These are phyloP conservation scores for Mormyrus lacerda DNA, from an alignment of 2,113 vertebrate genomes.

Conservation along the genomic window DNA sequence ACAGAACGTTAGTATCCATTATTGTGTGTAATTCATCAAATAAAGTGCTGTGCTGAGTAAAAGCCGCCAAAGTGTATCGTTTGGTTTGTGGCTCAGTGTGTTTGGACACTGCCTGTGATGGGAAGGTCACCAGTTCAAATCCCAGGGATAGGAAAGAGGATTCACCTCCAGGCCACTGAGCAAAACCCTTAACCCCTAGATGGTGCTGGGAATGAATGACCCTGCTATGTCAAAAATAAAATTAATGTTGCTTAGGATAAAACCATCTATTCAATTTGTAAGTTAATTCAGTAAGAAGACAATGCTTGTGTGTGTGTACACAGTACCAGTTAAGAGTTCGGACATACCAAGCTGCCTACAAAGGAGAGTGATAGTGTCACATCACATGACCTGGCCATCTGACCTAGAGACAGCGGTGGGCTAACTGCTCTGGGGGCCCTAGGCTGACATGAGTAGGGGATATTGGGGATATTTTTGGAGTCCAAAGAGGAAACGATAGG, in stretches of 20 bases:
- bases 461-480: no score
- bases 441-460: neutral
- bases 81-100: neutral
- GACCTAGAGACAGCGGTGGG: no score
- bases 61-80: neutral
- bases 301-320: neutral
- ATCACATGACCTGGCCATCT: neutral
- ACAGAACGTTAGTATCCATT: neutral
- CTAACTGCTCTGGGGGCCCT: neutral
- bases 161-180: neutral
- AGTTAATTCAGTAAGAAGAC: neutral
- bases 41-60: neutral
- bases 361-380: neutral
- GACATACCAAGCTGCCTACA: neutral
- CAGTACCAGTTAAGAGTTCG: neutral
- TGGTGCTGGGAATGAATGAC: neutral
- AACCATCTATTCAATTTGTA: neutral
- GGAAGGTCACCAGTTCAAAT: neutral
- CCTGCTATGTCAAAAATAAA: neutral
- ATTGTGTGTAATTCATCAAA: neutral
- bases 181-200: neutral
- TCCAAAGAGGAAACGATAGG: no score
- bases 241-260: neutral
- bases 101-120: neutral
- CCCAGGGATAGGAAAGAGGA: neutral